phyloP scores from a whole-genome alignment of 1,140 invertebrate genomes.

The Oscheius sp. region DNA sequence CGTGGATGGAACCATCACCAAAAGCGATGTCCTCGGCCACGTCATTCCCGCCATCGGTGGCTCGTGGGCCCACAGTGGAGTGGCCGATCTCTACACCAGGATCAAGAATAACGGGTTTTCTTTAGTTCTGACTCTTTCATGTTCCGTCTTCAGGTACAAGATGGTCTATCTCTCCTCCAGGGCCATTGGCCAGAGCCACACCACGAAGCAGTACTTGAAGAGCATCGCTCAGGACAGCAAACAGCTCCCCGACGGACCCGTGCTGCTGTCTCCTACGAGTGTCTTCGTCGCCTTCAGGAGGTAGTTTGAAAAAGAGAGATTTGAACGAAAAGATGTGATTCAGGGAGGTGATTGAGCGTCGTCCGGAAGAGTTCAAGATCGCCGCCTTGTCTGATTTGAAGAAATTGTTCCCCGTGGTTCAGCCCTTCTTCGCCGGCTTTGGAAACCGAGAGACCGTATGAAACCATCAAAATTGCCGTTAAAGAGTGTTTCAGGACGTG shows the following conservation, averaged over 20 bases:
- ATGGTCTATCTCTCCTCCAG: conserved; percentile 82
- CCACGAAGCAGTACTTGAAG: conserved; percentile 90
- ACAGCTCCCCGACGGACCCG: conserved; percentile 87
- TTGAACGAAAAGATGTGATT: conserved; percentile 8
- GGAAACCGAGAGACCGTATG: conserved; percentile 73
- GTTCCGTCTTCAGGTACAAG: conserved; percentile 57
- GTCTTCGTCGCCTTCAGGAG: conserved; percentile 90
- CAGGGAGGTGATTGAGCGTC: conserved; percentile 98
- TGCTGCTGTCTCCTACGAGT: conserved; percentile 93
- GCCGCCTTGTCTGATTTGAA: conserved; percentile 92
- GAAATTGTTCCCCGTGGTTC: conserved; percentile 79
- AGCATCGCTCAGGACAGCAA: conserved; percentile 88
- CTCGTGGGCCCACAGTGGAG: conserved; percentile 93
- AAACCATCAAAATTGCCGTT: background rate
- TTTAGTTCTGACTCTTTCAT: background rate
- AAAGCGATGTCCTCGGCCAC: conserved; percentile 95
- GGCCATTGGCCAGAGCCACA: conserved; percentile 84
- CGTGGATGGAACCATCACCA: conserved; percentile 99
- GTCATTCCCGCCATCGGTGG: conserved; percentile 95
- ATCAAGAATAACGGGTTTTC: conserved; percentile 93
- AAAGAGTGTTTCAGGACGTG: conserved; percentile 74
- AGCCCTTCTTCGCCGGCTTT: conserved; percentile 97
- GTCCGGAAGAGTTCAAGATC: conserved; percentile 99
- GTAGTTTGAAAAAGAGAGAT: conserved; percentile 43
- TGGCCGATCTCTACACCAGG: conserved; percentile 92